Percentiles rank a stretch among this genome's conserved stretches.
These are phyloP conservation scores for Calliphora vomitoria DNA, from an alignment of 2,888 invertebrate species.

Conservation along the genomic window DNA sequence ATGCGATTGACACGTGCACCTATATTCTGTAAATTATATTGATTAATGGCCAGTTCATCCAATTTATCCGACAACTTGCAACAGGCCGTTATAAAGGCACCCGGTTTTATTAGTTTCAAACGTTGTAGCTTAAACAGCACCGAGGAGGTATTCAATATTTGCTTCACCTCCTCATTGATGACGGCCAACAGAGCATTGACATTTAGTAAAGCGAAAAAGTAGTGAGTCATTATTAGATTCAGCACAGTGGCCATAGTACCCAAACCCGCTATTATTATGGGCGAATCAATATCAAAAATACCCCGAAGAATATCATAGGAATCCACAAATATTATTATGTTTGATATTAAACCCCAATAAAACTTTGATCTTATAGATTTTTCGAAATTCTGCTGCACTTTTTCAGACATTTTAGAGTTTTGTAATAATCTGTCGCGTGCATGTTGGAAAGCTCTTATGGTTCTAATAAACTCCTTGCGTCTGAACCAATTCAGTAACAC, in stretches of 20 bases:
- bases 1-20: slow-evolving; percentile 34
- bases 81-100: slow-evolving; percentile 22
- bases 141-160: slow-evolving; percentile 12
- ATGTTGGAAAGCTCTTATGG: slow-evolving; percentile 24
- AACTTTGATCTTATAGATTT: slow-evolving; percentile 47
- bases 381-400: slow-evolving; percentile 35
- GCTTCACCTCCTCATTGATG: slow-evolving; percentile 41
- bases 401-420: slow-evolving; percentile 26
- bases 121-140: not conserved
- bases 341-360: slow-evolving; percentile 17
- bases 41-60: slow-evolving; percentile 46
- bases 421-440: not conserved
- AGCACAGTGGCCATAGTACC: not conserved
- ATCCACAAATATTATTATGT: not conserved
- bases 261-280: not conserved
- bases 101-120: not conserved
- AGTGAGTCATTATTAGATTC: slow-evolving; percentile 44
- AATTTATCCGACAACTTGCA: slow-evolving; percentile 48
- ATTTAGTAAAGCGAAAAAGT: slow-evolving; percentile 36
- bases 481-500: slow-evolving; percentile 56
- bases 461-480: slow-evolving; percentile 36
- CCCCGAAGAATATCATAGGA: not conserved
- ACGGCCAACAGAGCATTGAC: slow-evolving; percentile 4
- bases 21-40: slow-evolving; percentile 33
- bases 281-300: slow-evolving; percentile 6